Conservation (phyloP, 2,797 vertebrate species). For the Pitangus sulphuratus region DNA sequence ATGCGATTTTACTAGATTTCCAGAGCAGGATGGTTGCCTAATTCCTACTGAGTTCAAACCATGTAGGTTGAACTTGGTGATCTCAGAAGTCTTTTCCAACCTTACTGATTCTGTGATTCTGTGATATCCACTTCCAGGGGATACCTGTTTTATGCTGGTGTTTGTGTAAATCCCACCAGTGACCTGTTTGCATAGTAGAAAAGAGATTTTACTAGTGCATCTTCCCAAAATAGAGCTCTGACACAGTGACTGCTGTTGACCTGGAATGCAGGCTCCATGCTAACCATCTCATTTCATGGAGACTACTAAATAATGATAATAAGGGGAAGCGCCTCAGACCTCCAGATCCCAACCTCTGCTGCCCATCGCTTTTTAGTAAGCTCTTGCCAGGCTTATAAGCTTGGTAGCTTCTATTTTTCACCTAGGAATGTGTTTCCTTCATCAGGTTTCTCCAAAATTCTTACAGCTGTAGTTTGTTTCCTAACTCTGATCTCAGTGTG, state of each 20-base stretch:
- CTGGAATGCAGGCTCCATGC: background rate
- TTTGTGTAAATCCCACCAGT: background rate
- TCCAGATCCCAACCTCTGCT: background rate
- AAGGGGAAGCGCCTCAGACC: background rate
- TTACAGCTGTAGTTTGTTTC: background rate
- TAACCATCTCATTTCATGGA: background rate
- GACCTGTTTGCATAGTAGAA: background rate
- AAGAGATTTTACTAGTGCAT: background rate
- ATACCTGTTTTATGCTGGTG: background rate
- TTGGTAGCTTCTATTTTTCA: background rate
- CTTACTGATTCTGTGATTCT: background rate
- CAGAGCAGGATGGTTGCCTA: background rate
- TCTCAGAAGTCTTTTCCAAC: background rate
- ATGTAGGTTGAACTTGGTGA: rapidly evolving
- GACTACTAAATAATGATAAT: background rate
- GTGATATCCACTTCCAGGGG: background rate
- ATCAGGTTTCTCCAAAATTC: background rate
- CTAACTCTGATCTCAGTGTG: background rate
- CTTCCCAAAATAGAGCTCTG: background rate
- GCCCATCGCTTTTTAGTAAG: background rate
- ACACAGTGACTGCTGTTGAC: background rate
- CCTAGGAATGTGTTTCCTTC: background rate
- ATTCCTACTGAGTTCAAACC: background rate
- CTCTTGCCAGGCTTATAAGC: background rate
- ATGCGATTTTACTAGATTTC: background rate